A percentile compares a stretch with the other conserved stretches of the same genome.
phyloP scores from a whole-genome alignment of 2,888 invertebrate genomes.

The Melieria omissa region DNA sequence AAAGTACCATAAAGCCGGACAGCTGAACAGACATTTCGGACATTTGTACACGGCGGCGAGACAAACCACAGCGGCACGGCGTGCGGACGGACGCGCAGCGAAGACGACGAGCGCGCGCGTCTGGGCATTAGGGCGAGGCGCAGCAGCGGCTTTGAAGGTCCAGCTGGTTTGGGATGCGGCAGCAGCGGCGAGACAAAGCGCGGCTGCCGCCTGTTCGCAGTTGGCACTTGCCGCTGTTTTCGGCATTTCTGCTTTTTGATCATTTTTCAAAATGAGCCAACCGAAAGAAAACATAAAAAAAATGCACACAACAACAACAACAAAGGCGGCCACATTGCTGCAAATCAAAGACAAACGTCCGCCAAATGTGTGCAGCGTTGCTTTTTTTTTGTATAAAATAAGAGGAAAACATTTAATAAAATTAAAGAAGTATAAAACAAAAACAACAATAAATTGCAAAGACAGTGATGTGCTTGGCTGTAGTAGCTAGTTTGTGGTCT shows the following conservation, averaged over 20 bases:
- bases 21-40: slow-evolving; percentile 31
- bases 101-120: slow-evolving; percentile 25
- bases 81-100: background rate
- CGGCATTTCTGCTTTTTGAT: slow-evolving; percentile 48
- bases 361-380: background rate
- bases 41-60: slow-evolving; percentile 2
- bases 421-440: too few species aligned
- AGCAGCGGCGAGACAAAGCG: slow-evolving; percentile 38
- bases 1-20: slow-evolving; percentile 19
- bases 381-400: background rate
- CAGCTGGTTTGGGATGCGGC: slow-evolving; percentile 38
- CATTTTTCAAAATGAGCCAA: slow-evolving; percentile 44
- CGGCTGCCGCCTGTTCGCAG: slow-evolving; percentile 35
- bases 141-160: background rate
- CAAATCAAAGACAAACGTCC: background rate
- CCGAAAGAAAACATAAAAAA: slow-evolving; percentile 18
- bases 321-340: background rate
- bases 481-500: too few species aligned
- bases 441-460: too few species aligned
- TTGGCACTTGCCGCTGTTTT: slow-evolving; percentile 28
- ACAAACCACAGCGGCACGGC: background rate
- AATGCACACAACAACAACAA: background rate
- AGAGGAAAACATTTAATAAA: too few species aligned
- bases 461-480: too few species aligned
- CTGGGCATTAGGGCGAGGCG: slow-evolving; percentile 1